Evolutionary conservation across 2,113 vertebrate genomes (phyloP).

Genomic region (Hemichromis elongatus): DNA sequence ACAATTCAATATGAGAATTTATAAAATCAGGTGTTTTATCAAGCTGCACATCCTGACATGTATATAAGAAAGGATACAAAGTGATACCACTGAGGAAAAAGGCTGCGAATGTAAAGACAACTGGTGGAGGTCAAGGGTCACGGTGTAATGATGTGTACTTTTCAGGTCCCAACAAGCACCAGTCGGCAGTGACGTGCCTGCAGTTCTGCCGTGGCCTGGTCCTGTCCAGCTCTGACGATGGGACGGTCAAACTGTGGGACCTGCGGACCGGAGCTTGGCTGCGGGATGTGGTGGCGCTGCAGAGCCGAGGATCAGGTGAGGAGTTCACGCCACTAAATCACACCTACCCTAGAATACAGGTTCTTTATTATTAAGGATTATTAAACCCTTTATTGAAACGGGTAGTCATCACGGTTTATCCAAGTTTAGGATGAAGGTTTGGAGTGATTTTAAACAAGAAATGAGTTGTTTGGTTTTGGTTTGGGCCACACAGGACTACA

Average conservation of each 20-base stretch:
- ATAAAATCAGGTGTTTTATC: background rate
- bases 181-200: conserved; percentile 97
- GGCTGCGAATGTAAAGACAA: background rate
- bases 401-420: too few relatives aligned
- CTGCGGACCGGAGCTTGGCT: conserved; percentile 96
- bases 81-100: too few relatives aligned
- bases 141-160: background rate
- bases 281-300: conserved; percentile 93
- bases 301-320: conserved; percentile 82
- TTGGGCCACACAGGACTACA: too few relatives aligned
- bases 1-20: background rate
- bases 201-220: conserved; percentile 99
- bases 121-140: background rate
- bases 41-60: fast-evolving
- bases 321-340: background rate
- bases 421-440: too few relatives aligned
- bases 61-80: background rate
- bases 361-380: too few relatives aligned
- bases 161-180: conserved; percentile 95
- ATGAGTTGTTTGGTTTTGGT: too few relatives aligned
- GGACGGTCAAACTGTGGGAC: conserved; percentile 98
- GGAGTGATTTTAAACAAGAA: too few relatives aligned
- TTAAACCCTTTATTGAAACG: too few relatives aligned
- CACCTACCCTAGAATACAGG: background rate
- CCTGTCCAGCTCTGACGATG: conserved; percentile 97